Evolutionary conservation across 1,140 invertebrate genomes (phyloP).

Genomic region (Phymastichus coffea): DNA sequence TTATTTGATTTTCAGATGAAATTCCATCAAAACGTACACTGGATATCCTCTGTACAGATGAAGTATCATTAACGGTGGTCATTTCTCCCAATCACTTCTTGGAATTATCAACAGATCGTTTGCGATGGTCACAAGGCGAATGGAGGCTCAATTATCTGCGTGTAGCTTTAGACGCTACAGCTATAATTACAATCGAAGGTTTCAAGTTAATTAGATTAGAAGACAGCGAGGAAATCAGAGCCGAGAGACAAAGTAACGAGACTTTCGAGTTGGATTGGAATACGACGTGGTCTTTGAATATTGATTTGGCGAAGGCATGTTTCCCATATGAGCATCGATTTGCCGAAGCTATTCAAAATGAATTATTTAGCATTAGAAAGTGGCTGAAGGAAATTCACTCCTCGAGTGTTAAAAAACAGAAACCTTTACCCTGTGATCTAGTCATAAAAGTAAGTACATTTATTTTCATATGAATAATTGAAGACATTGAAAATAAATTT

Average conservation of each 20-base stretch:
- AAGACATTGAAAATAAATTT: not conserved
- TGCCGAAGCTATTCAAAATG: conserved; percentile 88
- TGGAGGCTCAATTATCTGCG: conserved; percentile 49
- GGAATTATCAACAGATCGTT: conserved; percentile 49
- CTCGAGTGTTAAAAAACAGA: conserved; percentile 44
- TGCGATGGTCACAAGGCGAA: conserved; percentile 50
- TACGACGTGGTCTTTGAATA: conserved; percentile 70
- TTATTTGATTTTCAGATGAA: conserved; percentile 14
- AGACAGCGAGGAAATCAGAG: conserved; percentile 63
- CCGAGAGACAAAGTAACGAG: conserved; percentile 73
- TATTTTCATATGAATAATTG: conserved; percentile 7
- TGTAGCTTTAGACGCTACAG: conserved; percentile 68
- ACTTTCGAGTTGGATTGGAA: conserved; percentile 70
- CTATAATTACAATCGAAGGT: conserved; percentile 75
- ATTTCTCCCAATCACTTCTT: conserved; percentile 51
- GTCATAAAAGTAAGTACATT: conserved; percentile 72
- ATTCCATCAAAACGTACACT: conserved; percentile 34
- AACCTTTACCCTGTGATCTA: conserved; percentile 80
- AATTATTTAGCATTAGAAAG: conserved; percentile 86
- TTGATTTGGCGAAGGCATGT: conserved; percentile 71
- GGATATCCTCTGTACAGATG: conserved; percentile 47
- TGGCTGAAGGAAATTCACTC: conserved; percentile 80
- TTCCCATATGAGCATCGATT: conserved; percentile 95
- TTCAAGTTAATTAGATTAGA: conserved; percentile 61
- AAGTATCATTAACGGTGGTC: conserved; percentile 47